Evolutionary conservation across 2,888 invertebrate genomes (phyloP).

Genomic region (Carcina quercana): DNA sequence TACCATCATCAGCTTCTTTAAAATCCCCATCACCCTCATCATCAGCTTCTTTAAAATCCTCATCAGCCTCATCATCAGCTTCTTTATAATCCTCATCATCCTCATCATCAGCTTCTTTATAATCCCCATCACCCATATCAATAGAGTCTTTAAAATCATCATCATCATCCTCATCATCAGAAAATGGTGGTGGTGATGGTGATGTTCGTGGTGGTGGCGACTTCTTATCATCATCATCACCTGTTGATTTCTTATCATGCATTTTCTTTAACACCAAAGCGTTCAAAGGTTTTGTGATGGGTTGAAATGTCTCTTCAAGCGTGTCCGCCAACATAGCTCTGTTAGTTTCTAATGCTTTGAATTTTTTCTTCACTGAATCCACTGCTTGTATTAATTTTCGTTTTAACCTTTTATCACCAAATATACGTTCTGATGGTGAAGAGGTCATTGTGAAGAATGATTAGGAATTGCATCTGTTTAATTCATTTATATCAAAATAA

Average conservation of each 20-base stretch:
- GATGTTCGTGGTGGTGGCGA: no score
- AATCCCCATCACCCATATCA: neutral
- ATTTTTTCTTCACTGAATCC: constrained; percentile 2
- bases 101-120: neutral
- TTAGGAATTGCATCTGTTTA: neutral
- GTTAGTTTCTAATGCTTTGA: neutral
- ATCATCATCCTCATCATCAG: neutral
- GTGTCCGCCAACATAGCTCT: neutral
- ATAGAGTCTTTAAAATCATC: neutral
- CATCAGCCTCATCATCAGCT: neutral
- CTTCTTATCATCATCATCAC: no score
- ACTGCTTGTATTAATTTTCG: constrained; percentile 6
- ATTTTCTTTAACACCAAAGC: neutral
- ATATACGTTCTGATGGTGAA: neutral
- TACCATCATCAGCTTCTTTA: neutral
- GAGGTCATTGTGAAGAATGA: neutral
- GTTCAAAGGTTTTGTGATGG: constrained; percentile 5
- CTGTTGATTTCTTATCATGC: no score
- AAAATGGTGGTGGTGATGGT: neutral
- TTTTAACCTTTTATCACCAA: neutral
- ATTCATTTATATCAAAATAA: constrained; percentile 1
- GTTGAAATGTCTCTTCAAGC: constrained; percentile 2
- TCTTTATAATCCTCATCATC: neutral
- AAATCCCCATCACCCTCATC: neutral
- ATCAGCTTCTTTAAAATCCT: neutral